Conservation (phyloP, 2,888 invertebrate genomes). For the Drosophila suboccidentalis region DNA sequence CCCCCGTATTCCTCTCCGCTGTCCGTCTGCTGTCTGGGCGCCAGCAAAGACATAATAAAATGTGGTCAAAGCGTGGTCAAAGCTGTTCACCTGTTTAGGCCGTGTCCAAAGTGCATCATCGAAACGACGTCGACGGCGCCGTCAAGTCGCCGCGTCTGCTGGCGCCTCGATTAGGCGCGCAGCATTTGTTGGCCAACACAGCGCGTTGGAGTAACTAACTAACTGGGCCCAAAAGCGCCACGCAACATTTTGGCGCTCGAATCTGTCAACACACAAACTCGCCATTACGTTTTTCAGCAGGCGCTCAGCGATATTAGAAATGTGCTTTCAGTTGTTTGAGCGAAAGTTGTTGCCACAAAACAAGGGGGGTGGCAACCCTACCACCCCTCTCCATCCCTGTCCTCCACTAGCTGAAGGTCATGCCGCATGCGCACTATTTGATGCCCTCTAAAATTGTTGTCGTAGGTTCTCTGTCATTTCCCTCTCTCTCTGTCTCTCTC, state of each 20-base stretch:
- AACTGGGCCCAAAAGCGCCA: conserved; percentile 9
- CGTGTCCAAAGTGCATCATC: conserved; percentile 49
- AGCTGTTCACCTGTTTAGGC: conserved; percentile 38
- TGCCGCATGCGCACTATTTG: conserved; percentile 72
- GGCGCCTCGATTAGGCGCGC: conserved; percentile 81
- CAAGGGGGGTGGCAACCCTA: conserved; percentile 6
- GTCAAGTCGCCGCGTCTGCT: conserved; percentile 77
- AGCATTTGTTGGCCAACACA: conserved; percentile 43
- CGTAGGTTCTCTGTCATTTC: conserved; percentile 62
- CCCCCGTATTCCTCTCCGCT: background rate
- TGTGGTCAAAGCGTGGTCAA: conserved; percentile 24
- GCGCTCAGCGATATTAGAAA: conserved; percentile 56
- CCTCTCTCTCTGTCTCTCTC: background rate
- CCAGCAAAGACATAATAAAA: conserved; percentile 32
- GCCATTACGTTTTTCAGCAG: conserved; percentile 78
- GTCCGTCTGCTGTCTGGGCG: conserved; percentile 12
- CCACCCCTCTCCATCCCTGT: background rate
- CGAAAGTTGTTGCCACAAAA: conserved; percentile 32
- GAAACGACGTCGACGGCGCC: conserved; percentile 76
- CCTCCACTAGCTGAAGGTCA: conserved; percentile 76
- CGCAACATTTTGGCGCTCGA: conserved; percentile 64
- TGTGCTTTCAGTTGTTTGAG: conserved; percentile 9
- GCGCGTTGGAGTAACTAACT: background rate
- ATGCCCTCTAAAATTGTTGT: conserved; percentile 54
- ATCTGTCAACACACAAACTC: conserved; percentile 80